Base-by-base conservation (phyloP, 2,113 vertebrate species). In the Ceuthmochares aereus region DNA sequence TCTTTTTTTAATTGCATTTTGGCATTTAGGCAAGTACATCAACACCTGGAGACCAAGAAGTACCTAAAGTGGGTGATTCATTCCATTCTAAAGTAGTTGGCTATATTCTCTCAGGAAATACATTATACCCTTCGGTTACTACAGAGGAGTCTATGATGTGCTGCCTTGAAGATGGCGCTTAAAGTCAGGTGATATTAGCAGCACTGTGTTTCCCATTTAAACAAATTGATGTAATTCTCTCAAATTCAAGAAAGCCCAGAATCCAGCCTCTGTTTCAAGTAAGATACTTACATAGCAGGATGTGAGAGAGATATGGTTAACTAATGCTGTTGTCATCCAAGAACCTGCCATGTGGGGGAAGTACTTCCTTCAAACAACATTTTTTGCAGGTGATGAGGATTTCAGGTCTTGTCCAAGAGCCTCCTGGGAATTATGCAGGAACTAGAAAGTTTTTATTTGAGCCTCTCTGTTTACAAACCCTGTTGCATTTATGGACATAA, bases 11-110 rank as follows among this genome's bases (percentile, higher is more conserved):
- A 1, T 30, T 52, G n/a, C 72, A 42, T 90, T 92, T 90, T 86
- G 27, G n/a, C 67, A 69, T 36, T 86, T 56, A 63, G 37, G 42
- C 26, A 80, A 43, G 13, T 80, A 30, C n/a, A 62, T 74, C 17
- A 55, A 36, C 79, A 90, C 47, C 60, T 84, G 60, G 30, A 87
- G 74, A 85, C 37, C 19, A 73, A 1, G 75, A 87, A 87, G 37
- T 74, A 63, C 16, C 52, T 84, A 12, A 89, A 87, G 42, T 87
- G 66, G 29, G 67, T 93, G 60, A 93, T 84, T 93, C 81, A 90
- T 84, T 45, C 17, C 25, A 51, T 87, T 47, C 78, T 90, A 29
- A 81, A 70, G 69, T 37, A 55, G 32, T 59, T 87, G 78, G 42
- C 74, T 92, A 56, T 55, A 59, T 95, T 96, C 70, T 74, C 47